A percentile compares a stretch with the other conserved stretches of the same genome.
These are phyloP conservation scores for Lagenorhynchus albirostris DNA, from an alignment of 2,113 vertebrate species.

Conservation along the genomic window DNA sequence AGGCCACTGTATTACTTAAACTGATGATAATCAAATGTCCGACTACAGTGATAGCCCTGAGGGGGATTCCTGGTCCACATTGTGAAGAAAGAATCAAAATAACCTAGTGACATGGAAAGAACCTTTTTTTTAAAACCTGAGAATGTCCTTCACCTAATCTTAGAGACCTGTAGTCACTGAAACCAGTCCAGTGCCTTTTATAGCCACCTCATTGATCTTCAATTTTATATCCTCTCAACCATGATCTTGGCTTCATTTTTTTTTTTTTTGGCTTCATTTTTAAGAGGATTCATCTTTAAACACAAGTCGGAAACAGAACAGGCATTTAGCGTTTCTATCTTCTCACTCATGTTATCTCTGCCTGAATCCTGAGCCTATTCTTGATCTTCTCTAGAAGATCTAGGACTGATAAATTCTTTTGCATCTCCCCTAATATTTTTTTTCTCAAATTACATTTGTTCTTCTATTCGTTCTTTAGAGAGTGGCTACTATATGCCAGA, in stretches of 20 bases:
- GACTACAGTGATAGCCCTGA: neutral
- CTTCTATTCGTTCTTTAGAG: neutral
- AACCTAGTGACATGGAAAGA: neutral
- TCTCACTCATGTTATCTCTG: neutral
- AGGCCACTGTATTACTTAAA: neutral
- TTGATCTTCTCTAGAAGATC: neutral
- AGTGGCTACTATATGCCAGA: neutral
- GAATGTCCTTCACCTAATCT: neutral
- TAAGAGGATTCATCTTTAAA: neutral
- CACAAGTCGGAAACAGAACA: neutral
- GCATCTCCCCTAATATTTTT: neutral
- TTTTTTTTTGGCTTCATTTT: neutral
- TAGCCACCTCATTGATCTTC: neutral
- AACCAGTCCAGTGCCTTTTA: neutral
- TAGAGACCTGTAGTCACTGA: neutral
- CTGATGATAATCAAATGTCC: neutral
- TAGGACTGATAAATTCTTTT: neutral
- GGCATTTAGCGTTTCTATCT: neutral
- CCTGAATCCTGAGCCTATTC: neutral
- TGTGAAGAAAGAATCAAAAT: neutral
- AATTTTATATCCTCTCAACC: neutral
- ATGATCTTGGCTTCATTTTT: neutral
- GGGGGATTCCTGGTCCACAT: neutral
- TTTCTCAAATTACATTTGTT: neutral
- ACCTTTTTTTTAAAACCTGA: neutral